Evolutionary conservation across 2,113 vertebrate species (phyloP).

Genomic region (Bubo scandiacus): DNA sequence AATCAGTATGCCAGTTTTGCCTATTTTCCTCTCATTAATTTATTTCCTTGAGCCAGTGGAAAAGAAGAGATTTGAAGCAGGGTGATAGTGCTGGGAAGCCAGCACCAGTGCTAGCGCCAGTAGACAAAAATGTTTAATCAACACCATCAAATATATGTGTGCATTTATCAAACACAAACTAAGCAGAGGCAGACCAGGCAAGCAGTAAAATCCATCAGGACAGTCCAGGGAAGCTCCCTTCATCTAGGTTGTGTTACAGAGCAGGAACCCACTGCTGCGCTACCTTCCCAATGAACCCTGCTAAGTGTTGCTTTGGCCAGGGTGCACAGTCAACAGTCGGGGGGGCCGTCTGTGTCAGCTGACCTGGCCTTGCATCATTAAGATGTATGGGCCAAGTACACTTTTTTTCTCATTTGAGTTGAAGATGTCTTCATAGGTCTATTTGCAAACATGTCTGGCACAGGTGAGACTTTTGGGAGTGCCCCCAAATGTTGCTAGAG

Average conservation of each 20-base stretch:
- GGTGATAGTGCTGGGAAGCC: background rate
- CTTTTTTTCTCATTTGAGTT: fast-evolving
- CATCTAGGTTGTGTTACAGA: fast-evolving
- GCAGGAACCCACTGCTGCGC: fast-evolving
- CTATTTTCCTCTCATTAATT: background rate
- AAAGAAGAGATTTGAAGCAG: conserved; percentile 1
- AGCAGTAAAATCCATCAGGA: fast-evolving
- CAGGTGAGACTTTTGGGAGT: background rate
- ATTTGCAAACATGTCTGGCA: background rate
- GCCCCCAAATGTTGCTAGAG: fast-evolving
- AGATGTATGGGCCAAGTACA: fast-evolving
- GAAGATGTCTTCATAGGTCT: fast-evolving
- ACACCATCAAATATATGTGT: background rate
- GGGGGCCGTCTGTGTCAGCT: fast-evolving
- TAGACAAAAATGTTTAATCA: background rate
- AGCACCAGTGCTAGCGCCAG: background rate
- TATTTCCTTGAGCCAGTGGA: conserved; percentile 26
- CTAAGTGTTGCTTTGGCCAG: fast-evolving
- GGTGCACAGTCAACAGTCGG: fast-evolving
- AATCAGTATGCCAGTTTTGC: conserved; percentile 6
- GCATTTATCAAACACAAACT: background rate
- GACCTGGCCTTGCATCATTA: fast-evolving
- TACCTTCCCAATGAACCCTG: too few species aligned
- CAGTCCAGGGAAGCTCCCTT: fast-evolving
- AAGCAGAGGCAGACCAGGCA: fast-evolving